phyloP scores from a whole-genome alignment of 2,888 invertebrate species.

The Oegoconia quadripuncta region DNA sequence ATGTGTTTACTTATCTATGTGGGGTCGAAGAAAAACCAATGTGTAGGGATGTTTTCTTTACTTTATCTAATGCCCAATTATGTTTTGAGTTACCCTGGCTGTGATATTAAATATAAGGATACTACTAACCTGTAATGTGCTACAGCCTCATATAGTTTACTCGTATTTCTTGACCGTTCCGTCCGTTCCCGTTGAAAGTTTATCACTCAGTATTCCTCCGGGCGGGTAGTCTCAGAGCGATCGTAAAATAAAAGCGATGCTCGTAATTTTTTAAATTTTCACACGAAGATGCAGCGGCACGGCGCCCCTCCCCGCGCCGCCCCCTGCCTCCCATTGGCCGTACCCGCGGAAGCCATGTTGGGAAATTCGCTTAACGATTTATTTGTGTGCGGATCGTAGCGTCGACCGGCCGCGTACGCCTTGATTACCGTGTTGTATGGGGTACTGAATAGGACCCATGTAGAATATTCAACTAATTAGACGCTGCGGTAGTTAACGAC shows the following conservation, averaged over 20 bases:
- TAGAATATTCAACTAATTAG: constrained; percentile 1
- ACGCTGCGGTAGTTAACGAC: background rate
- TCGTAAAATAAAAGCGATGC: constrained; percentile 50
- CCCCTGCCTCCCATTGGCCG: constrained; percentile 46
- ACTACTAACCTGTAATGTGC: too few species aligned
- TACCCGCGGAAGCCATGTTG: constrained; percentile 66
- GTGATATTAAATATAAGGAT: too few species aligned
- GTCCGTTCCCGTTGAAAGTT: too few species aligned
- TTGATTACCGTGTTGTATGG: constrained; percentile 42
- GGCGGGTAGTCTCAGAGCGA: constrained; percentile 37
- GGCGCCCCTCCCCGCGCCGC: constrained; percentile 32
- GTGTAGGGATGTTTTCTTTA: too few species aligned
- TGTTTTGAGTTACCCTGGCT: too few species aligned
- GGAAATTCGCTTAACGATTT: constrained; percentile 69
- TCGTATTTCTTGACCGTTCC: too few species aligned
- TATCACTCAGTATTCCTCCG: too few species aligned
- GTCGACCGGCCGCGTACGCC: constrained; percentile 36
- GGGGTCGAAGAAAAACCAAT: too few species aligned
- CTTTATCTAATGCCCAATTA: too few species aligned
- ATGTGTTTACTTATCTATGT: too few species aligned
- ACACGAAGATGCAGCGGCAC: constrained; percentile 48
- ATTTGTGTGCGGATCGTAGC: constrained; percentile 57
- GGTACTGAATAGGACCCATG: constrained; percentile 34
- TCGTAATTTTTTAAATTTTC: constrained; percentile 60
- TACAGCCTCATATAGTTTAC: too few species aligned